phyloP scores from a whole-genome alignment of 2,113 vertebrate genomes.

The Zapornia atra region DNA sequence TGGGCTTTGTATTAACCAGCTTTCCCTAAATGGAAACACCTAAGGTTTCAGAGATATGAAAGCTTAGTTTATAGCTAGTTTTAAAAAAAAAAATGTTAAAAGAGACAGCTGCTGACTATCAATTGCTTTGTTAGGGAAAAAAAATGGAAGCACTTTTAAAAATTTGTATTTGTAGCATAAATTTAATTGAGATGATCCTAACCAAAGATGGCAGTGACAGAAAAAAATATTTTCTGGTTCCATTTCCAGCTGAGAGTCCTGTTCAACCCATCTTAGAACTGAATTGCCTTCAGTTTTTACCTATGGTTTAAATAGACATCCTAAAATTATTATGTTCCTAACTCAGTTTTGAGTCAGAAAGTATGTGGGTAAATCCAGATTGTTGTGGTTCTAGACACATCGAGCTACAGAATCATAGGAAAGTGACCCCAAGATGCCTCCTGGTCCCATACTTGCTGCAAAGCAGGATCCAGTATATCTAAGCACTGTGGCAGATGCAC shows the following conservation, averaged over 20 bases:
- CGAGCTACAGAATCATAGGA: background rate
- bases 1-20: background rate
- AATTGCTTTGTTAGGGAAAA: background rate
- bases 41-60: background rate
- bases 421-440: background rate
- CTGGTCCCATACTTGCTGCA: background rate
- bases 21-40: background rate
- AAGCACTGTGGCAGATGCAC: background rate
- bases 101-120: background rate
- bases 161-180: background rate
- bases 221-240: background rate
- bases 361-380: background rate
- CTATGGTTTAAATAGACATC: background rate
- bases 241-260: background rate
- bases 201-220: background rate
- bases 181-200: background rate
- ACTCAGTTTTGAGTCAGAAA: background rate
- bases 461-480: background rate
- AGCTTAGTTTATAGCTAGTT: too few species aligned
- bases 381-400: background rate
- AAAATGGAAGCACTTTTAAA: background rate
- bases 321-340: background rate
- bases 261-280: background rate
- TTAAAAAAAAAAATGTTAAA: background rate
- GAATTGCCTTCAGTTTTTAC: background rate